phyloP scores from a whole-genome alignment of 23 tunicate genomes.

The Trididemnum clinides region DNA sequence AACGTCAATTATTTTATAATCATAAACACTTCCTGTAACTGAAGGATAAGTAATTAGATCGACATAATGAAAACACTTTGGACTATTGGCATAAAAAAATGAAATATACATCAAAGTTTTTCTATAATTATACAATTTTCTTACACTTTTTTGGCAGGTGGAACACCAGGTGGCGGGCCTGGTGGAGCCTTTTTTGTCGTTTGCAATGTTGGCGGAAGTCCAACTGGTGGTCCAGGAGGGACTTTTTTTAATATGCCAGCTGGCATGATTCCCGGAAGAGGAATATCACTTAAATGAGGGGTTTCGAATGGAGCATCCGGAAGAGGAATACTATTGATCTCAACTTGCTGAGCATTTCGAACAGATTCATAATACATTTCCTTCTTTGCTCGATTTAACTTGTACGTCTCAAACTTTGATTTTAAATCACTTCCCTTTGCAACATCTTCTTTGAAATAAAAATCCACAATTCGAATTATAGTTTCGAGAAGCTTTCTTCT shows the following conservation, averaged over 20 bases:
- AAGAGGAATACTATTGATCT: conserved; percentile 80
- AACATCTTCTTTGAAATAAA: conserved; percentile 81
- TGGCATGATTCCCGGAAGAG: conserved; percentile 91
- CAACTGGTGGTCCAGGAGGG: conserved; percentile 63
- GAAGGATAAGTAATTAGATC: no score
- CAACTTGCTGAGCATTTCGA: conserved; percentile 79
- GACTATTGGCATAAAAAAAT: not conserved
- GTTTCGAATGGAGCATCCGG: conserved; percentile 91
- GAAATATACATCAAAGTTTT: not conserved
- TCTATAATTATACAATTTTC: no score
- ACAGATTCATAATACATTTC: conserved; percentile 92
- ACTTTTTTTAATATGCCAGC: conserved; percentile 71
- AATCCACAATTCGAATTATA: conserved; percentile 72
- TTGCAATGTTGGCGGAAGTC: conserved; percentile 26
- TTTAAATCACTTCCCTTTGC: conserved; percentile 64
- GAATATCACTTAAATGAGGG: conserved; percentile 76
- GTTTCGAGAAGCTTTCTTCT: conserved; percentile 78
- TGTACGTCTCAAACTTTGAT: conserved; percentile 58
- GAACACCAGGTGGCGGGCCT: conserved; percentile 84
- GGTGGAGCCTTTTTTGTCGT: conserved; percentile 58
- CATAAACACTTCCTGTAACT: no score
- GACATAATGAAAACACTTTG: no score
- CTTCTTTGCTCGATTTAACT: conserved; percentile 60
- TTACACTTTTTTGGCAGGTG: conserved; percentile 86
- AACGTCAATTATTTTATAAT: no score